Conservation (phyloP, 2,888 invertebrate genomes). For the Lottia scabra region DNA sequence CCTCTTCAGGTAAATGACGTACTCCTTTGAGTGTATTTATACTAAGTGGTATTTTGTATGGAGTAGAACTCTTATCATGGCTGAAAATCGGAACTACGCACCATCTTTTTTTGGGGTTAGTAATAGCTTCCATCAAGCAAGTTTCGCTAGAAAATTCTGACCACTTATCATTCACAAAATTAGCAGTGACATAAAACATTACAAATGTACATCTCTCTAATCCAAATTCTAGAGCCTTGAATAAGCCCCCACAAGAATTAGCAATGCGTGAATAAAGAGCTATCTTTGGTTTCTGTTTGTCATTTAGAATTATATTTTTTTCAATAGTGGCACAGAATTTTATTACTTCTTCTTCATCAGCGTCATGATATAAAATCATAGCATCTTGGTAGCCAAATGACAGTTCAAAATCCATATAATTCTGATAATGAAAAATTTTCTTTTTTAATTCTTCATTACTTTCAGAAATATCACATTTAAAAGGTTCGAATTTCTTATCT, state of each 20-base stretch:
- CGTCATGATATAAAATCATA: constrained; percentile 48
- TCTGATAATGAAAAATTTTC: too few relatives aligned
- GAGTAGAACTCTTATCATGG: constrained; percentile 33
- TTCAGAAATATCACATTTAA: too few relatives aligned
- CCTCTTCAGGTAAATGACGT: constrained; percentile 43
- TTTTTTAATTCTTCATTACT: too few relatives aligned
- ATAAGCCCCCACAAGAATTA: constrained; percentile 20
- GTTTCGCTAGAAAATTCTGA: constrained; percentile 48
- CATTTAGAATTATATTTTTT: constrained; percentile 27
- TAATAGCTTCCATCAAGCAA: constrained; percentile 53
- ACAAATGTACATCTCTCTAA: constrained; percentile 53
- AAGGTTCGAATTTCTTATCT: too few relatives aligned
- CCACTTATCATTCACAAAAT: constrained; percentile 49
- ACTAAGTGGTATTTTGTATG: constrained; percentile 46
- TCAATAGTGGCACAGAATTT: constrained; percentile 39
- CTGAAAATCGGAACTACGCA: constrained; percentile 57
- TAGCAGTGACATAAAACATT: constrained; percentile 49
- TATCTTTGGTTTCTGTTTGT: constrained; percentile 29
- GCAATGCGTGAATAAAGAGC: constrained; percentile 41
- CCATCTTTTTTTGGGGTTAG: constrained; percentile 48
- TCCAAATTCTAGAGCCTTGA: constrained; percentile 35
- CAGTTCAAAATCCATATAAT: constrained; percentile 35
- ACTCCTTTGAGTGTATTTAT: constrained; percentile 51
- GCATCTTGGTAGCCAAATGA: constrained; percentile 46
- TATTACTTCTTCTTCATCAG: constrained; percentile 35